These are phyloP conservation scores for Cromileptes altivelis DNA, from an alignment of 2,113 vertebrate genomes.

Conservation along the genomic window DNA sequence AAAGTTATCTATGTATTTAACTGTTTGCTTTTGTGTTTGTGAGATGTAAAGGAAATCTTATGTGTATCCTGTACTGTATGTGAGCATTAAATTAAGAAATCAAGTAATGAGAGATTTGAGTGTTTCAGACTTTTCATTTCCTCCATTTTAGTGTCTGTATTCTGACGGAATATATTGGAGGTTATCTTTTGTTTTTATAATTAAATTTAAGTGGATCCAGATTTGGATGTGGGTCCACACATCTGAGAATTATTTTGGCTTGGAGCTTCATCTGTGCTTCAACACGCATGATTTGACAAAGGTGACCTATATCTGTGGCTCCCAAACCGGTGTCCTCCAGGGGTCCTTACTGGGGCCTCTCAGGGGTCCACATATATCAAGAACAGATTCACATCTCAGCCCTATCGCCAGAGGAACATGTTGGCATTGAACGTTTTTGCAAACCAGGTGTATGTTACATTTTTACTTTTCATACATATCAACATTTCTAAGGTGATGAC, in stretches of 20 bases:
- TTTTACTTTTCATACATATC: too few species aligned
- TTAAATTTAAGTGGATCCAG: conserved; percentile 19
- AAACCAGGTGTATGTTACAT: too few species aligned
- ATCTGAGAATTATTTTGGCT: conserved; percentile 43
- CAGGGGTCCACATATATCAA: conserved; percentile 10
- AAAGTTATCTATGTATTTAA: conserved; percentile 78
- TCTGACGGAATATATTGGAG: neutral
- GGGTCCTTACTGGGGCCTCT: neutral
- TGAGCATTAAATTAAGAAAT: conserved; percentile 80
- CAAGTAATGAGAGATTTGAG: conserved; percentile 33
- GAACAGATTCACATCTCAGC: conserved; percentile 8
- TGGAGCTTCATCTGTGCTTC: conserved; percentile 42
- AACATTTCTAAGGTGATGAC: too few species aligned
- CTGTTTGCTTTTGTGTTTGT: conserved; percentile 84
- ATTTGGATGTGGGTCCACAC: conserved; percentile 50
- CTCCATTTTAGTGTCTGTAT: neutral
- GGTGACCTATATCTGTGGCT: conserved; percentile 62
- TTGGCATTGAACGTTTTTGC: too few species aligned
- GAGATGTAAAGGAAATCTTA: conserved; percentile 76
- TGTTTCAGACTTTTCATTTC: conserved; percentile 26
- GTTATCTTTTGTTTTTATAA: neutral
- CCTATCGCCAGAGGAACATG: too few species aligned
- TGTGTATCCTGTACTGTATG: conserved; percentile 78
- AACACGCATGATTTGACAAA: conserved; percentile 55
- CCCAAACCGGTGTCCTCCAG: conserved; percentile 5